A percentile compares a stretch with the other conserved stretches of the same genome.
Evolutionary conservation across 2,113 vertebrate genomes (phyloP).

Genomic region (Ameiurus melas): DNA sequence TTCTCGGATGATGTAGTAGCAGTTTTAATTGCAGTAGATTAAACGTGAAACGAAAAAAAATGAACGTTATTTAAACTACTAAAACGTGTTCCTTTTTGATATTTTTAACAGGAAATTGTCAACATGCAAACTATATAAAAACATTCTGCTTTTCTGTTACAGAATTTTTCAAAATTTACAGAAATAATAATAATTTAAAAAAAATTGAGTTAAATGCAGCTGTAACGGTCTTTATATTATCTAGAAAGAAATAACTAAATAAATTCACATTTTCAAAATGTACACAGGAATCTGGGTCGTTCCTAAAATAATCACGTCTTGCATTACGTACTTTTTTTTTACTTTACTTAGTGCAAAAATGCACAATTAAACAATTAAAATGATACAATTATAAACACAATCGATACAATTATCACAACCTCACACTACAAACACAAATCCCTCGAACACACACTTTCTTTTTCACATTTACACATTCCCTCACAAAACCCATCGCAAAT

Average conservation of each 20-base stretch:
- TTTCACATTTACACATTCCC: slow-evolving; percentile 19
- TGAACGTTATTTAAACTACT: not conserved
- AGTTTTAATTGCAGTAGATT: not conserved
- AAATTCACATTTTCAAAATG: not conserved
- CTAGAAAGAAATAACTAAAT: not conserved
- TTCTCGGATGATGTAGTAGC: not conserved
- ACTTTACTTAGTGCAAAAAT: too few relatives aligned
- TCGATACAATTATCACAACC: not conserved
- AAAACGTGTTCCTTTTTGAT: not conserved
- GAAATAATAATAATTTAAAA: not conserved
- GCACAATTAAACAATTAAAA: not conserved
- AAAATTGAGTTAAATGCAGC: not conserved
- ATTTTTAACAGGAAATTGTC: not conserved
- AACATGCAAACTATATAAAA: not conserved
- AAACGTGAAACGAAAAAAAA: not conserved
- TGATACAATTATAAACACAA: not conserved
- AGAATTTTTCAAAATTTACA: not conserved
- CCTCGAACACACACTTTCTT: slow-evolving; percentile 24
- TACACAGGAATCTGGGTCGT: not conserved
- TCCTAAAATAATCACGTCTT: not conserved
- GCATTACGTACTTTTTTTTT: too few relatives aligned
- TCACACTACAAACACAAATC: slow-evolving; percentile 16
- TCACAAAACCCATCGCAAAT: not conserved
- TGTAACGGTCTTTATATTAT: not conserved
- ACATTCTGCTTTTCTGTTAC: not conserved